Evolutionary conservation across 2,797 vertebrate species (phyloP).

Genomic region (Eutrigla gurnardus): DNA sequence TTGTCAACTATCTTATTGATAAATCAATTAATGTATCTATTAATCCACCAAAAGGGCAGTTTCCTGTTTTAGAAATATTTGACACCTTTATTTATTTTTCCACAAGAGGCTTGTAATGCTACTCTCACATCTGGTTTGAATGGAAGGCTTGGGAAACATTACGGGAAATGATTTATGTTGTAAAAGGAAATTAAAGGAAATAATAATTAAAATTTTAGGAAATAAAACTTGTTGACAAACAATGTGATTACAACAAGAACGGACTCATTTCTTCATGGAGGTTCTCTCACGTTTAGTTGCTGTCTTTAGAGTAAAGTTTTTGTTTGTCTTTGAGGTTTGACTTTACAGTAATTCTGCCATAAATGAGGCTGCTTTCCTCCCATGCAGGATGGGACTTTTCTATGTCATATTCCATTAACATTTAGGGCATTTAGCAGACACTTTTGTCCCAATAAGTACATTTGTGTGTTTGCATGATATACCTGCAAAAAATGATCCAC

Average conservation of each 20-base stretch:
- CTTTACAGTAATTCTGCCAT: background rate
- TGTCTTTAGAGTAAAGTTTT: background rate
- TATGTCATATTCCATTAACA: no score
- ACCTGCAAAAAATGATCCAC: background rate
- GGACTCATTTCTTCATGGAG: background rate
- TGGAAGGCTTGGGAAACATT: background rate
- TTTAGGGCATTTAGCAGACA: no score
- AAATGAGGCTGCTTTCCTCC: background rate
- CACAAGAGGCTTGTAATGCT: background rate
- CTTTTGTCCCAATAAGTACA: no score
- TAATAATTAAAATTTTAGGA: no score
- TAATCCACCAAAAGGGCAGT: background rate
- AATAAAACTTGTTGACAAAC: background rate
- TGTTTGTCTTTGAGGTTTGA: background rate
- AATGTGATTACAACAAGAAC: constrained; percentile 13
- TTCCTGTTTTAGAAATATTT: background rate
- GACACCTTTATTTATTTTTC: background rate
- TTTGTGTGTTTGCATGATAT: background rate
- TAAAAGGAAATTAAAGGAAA: constrained; percentile 13
- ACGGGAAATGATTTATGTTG: background rate
- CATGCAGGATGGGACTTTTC: no score
- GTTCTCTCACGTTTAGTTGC: background rate
- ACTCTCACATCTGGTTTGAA: background rate
- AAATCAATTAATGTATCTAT: background rate
- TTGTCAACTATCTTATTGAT: background rate